These are phyloP conservation scores for Xenops minutus DNA, from an alignment of 2,797 vertebrate genomes.

Conservation along the genomic window DNA sequence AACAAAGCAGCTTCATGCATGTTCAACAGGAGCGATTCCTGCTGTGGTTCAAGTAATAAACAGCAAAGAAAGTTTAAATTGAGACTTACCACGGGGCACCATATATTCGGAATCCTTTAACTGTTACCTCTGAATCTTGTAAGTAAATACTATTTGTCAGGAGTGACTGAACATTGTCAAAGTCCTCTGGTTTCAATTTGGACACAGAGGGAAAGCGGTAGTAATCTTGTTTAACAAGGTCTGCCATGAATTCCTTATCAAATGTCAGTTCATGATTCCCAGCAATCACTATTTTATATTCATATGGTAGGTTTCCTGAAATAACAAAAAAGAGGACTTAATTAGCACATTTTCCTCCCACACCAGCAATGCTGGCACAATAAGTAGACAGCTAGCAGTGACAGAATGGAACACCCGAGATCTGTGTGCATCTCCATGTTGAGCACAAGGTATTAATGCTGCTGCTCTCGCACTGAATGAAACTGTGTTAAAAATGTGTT, in stretches of 20 bases:
- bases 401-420: not conserved
- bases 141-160: constrained; percentile 99
- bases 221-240: constrained; percentile 99
- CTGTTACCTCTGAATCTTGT: constrained; percentile 96
- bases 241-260: constrained; percentile 99
- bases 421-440: not conserved
- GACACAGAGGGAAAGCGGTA: constrained; percentile 98
- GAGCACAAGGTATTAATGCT: constrained; percentile 1
- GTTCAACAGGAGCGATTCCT: not conserved
- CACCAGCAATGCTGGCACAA: constrained; percentile 1
- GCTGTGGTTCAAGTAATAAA: not conserved
- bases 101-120: constrained; percentile 99
- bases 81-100: constrained; percentile 93
- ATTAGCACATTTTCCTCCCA: constrained; percentile 74
- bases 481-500: not conserved
- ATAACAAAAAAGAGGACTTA: constrained; percentile 72
- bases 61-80: constrained; percentile 37
- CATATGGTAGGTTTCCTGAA: constrained; percentile 94
- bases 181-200: constrained; percentile 99
- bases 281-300: constrained; percentile 98
- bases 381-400: constrained; percentile 42
- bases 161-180: constrained; percentile 97
- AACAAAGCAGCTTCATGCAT: not conserved
- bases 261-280: constrained; percentile 99
- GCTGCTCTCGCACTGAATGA: not conserved